phyloP scores from a whole-genome alignment of 2,113 vertebrate genomes.

The Garra rufa region DNA sequence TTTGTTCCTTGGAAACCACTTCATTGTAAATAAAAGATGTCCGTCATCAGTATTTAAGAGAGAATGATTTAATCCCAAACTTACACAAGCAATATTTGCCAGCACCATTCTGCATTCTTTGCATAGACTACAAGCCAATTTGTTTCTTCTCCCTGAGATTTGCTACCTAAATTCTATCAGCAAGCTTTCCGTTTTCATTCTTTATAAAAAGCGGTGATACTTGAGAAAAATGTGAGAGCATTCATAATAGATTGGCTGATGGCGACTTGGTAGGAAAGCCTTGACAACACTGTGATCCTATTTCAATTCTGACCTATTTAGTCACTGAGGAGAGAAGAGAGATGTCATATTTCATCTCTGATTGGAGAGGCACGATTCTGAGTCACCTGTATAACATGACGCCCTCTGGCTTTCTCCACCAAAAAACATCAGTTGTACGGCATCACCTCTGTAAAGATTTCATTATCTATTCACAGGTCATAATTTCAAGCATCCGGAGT shows the following conservation, averaged over 20 bases:
- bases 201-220: background rate
- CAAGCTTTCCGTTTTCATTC: background rate
- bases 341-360: slow-evolving; percentile 34
- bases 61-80: background rate
- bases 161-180: background rate
- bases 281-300: background rate
- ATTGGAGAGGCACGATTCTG: slow-evolving; percentile 8
- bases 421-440: background rate
- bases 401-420: background rate
- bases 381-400: slow-evolving; percentile 23
- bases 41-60: background rate
- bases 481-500: slow-evolving; percentile 6
- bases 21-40: background rate
- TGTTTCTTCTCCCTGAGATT: background rate
- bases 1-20: background rate
- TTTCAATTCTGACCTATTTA: slow-evolving; percentile 55
- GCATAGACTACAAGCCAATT: background rate
- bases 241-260: background rate
- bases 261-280: background rate
- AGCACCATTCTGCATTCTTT: background rate
- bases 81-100: background rate
- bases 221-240: slow-evolving; percentile 3
- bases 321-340: background rate
- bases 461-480: slow-evolving; percentile 8
- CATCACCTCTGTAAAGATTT: background rate